Evolutionary conservation across 2,888 invertebrate species (phyloP).

Genomic region (Dyspetes luteomarginatus): DNA sequence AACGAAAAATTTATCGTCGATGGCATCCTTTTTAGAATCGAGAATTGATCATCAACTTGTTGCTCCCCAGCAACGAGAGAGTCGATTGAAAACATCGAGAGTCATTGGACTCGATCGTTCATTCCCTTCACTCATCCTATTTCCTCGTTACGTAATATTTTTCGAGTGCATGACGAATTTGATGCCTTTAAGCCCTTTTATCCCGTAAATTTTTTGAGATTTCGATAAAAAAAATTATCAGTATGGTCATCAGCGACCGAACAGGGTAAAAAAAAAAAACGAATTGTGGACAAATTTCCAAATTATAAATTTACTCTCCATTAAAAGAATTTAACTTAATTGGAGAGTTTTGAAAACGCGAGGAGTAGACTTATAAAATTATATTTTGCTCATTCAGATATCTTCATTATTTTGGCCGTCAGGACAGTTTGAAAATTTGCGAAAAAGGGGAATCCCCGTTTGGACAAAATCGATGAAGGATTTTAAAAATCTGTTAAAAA

Average conservation of each 20-base stretch:
- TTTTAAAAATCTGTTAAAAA: no score
- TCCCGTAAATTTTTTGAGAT: no score
- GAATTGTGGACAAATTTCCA: no score
- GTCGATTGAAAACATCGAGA: constrained; percentile 43
- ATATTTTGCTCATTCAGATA: background rate
- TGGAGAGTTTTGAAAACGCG: background rate
- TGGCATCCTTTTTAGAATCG: constrained; percentile 11
- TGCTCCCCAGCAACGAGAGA: constrained; percentile 4
- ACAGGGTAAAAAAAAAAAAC: no score
- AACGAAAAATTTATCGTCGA: constrained; percentile 29
- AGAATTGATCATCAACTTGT: constrained; percentile 53
- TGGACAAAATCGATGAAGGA: background rate
- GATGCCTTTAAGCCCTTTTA: no score
- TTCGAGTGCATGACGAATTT: background rate
- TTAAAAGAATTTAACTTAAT: background rate
- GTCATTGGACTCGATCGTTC: constrained; percentile 49
- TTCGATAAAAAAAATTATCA: no score
- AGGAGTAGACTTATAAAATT: background rate
- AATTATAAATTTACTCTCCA: background rate
- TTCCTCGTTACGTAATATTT: background rate
- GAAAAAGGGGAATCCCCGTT: background rate
- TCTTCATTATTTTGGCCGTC: background rate
- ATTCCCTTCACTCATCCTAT: background rate
- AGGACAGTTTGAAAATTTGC: background rate
- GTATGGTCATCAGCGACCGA: no score